phyloP scores from a whole-genome alignment of 2,888 invertebrate species.

The Amorpha juglandis region DNA sequence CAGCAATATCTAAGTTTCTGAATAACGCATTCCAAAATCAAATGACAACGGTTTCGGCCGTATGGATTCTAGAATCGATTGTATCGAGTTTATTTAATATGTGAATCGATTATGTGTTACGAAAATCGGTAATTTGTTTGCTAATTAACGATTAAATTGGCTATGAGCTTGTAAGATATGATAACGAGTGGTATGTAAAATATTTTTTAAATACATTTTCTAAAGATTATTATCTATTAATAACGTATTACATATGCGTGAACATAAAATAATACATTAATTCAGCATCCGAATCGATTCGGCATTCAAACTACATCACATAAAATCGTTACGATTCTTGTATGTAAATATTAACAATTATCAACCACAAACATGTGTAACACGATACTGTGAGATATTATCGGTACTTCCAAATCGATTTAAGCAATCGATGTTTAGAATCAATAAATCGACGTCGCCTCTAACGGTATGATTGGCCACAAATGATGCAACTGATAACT shows the following conservation, averaged over 20 bases:
- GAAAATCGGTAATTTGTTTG: background rate
- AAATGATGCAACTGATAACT: conserved; percentile 25
- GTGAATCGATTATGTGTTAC: background rate
- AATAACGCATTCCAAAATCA: conserved; percentile 20
- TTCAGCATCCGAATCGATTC: conserved; percentile 9
- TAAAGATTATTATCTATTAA: conserved; percentile 4
- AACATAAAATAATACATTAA: conserved; percentile 11
- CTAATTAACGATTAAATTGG: background rate
- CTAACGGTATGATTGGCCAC: conserved; percentile 23
- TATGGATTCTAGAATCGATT: conserved; percentile 1
- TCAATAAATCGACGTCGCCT: background rate
- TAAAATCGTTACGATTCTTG: background rate
- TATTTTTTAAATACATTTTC: background rate
- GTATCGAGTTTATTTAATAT: background rate
- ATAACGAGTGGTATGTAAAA: background rate
- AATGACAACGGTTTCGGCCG: background rate
- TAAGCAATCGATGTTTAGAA: conserved; percentile 9
- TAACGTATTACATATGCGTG: background rate
- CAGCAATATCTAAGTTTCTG: conserved; percentile 27
- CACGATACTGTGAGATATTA: conserved; percentile 1
- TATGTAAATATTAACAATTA: conserved; percentile 17
- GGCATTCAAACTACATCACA: background rate
- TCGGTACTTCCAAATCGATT: conserved; percentile 13
- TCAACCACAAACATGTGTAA: conserved; percentile 8
- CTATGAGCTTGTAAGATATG: background rate